Base-by-base conservation (phyloP, 2,888 invertebrate species). In the Mongoloraphidia duomilia region DNA sequence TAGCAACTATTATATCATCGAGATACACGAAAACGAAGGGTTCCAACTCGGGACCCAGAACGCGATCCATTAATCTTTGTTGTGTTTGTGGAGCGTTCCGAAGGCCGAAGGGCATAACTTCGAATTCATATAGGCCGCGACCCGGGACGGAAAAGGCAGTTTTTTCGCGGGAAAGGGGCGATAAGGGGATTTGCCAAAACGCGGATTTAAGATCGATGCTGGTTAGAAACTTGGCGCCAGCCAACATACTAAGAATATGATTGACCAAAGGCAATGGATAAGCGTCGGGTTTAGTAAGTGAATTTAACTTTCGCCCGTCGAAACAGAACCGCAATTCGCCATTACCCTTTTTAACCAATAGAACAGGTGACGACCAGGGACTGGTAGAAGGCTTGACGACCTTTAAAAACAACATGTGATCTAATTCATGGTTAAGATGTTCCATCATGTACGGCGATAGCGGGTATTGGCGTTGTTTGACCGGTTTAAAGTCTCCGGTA, bases 331-430 rank as follows among this genome's bases (percentile, higher is more conserved):
- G 42, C n/a, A 49, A 50, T 2, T 53, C 48, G 8, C 55, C 56
- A 44, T 56, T 49, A 17, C 44, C 43, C 44, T 59, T 59, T 26
- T 51, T 53, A 3, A 58, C 55, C 11, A 59, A 40, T 0, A 59
- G 36, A 9, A 58, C 54, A 3, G 57, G 58, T 34, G 58, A 55
- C 11, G 54, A 53, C 58, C 58, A 60, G 6, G 55, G 50, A 43
- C 55, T 57, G 9, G 53, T 50, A 3, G 56, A 56, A 8, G 55
- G 56, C 43, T 51, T 52, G 2, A 61, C 56, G 2, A 60, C 53
- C 6, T 53, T 57, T 6, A 52, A 39, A 8, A 37, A 43, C 12
- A 60, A 37, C 58, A 59, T 57, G 3, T 52, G 37, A 34, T 59
- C 55, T 6, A 58, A 43, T 46, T 57, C 58, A 9, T 46, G 41